Percentiles rank a stretch among this genome's conserved stretches.
These are phyloP conservation scores for Lanistes nyassanus DNA, from an alignment of 1,140 invertebrate genomes.

Conservation along the genomic window DNA sequence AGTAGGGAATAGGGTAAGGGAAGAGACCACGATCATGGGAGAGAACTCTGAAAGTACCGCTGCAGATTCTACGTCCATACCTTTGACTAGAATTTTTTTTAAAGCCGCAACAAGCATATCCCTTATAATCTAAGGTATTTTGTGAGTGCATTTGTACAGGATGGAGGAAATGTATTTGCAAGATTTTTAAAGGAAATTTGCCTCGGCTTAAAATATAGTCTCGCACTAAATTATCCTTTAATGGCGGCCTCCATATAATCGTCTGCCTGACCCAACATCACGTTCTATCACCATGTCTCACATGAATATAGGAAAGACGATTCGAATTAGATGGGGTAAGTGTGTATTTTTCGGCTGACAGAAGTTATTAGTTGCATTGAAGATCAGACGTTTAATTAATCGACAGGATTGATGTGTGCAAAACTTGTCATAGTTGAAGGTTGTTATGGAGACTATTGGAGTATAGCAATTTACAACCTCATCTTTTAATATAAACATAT, in stretches of 20 bases:
- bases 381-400: no score
- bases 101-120: not conserved
- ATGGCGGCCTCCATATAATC: constrained; percentile 10
- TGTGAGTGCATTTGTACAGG: not conserved
- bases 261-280: no score
- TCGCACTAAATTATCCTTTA: not conserved
- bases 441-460: not conserved
- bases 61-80: not conserved
- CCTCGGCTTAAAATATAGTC: not conserved
- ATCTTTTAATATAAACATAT: not conserved
- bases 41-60: not conserved
- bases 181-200: not conserved
- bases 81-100: not conserved
- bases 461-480: not conserved
- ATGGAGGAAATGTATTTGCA: not conserved
- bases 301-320: not conserved
- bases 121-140: not conserved
- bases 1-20: not conserved
- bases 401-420: not conserved
- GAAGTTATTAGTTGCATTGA: no score
- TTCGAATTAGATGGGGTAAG: not conserved
- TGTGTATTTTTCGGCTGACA: not conserved
- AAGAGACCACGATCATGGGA: not conserved
- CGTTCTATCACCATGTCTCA: not conserved
- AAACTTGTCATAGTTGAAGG: not conserved